Percentiles rank a stretch among this genome's conserved stretches.
Conservation (phyloP, 2,113 vertebrate genomes). For the Notiomystis cincta region DNA sequence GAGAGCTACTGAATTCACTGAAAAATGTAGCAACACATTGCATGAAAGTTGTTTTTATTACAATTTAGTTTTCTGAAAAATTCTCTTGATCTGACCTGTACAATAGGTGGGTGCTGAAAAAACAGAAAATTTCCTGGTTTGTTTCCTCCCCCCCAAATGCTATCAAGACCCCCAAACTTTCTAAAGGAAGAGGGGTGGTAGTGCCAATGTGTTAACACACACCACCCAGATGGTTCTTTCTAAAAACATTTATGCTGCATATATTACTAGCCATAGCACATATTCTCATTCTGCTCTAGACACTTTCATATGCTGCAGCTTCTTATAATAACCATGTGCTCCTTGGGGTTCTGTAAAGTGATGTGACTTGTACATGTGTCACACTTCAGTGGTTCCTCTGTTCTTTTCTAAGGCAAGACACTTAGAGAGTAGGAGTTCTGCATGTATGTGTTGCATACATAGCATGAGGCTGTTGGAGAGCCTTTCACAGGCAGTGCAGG, state of each 20-base stretch:
- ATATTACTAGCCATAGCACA: neutral
- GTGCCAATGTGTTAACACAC: neutral
- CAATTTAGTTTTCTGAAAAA: neutral
- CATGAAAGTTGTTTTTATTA: neutral
- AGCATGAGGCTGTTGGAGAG: neutral
- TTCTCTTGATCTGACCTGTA: neutral
- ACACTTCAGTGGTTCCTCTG: neutral
- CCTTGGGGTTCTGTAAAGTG: neutral
- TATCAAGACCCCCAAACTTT: neutral
- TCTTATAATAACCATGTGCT: neutral
- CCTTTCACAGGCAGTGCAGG: neutral
- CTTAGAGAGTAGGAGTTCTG: neutral
- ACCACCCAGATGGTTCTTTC: neutral
- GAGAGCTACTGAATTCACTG: neutral
- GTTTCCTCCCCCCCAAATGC: fast-evolving
- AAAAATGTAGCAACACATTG: neutral
- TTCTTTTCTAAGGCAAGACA: neutral
- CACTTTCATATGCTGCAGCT: neutral
- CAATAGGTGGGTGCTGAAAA: neutral
- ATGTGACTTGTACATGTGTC: neutral
- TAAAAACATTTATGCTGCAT: neutral
- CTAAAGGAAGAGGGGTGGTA: neutral
- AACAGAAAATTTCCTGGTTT: neutral
- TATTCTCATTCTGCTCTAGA: neutral
- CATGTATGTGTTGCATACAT: neutral